phyloP scores from a whole-genome alignment of 30 jellyfish, hydroid and myxozoan genomes.

The Rhopilema esculentum region DNA sequence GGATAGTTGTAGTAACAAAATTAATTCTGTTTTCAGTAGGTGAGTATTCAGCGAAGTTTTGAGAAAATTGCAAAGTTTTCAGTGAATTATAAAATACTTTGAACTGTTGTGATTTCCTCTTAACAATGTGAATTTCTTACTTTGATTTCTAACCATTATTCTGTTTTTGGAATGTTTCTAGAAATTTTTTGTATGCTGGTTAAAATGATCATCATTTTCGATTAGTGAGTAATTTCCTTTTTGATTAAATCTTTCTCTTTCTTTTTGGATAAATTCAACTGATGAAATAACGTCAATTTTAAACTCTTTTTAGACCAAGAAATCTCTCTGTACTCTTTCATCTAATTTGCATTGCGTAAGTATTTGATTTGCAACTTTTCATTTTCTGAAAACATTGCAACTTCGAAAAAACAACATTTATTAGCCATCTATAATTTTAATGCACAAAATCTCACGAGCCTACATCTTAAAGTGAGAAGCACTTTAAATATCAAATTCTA shows the following conservation, averaged over 20 bases:
- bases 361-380: not conserved
- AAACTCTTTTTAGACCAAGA: not conserved
- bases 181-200: no score
- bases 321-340: not conserved
- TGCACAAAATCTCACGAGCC: no score
- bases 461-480: no score
- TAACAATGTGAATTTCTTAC: not conserved
- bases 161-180: no score
- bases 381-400: not conserved
- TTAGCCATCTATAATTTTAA: no score
- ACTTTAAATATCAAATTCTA: no score
- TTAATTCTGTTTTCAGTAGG: not conserved
- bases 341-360: not conserved
- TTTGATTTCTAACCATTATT: no score
- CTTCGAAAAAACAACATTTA: not conserved
- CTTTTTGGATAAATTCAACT: not conserved
- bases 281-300: not conserved
- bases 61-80: not conserved
- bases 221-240: no score
- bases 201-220: no score
- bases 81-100: not conserved
- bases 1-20: not conserved
- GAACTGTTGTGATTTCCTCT: not conserved
- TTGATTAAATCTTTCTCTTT: not conserved
- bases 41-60: not conserved